Percentiles rank a stretch among this genome's conserved stretches.
Conservation (phyloP, 2,888 invertebrate genomes). For the Tupiocoris notatus region DNA sequence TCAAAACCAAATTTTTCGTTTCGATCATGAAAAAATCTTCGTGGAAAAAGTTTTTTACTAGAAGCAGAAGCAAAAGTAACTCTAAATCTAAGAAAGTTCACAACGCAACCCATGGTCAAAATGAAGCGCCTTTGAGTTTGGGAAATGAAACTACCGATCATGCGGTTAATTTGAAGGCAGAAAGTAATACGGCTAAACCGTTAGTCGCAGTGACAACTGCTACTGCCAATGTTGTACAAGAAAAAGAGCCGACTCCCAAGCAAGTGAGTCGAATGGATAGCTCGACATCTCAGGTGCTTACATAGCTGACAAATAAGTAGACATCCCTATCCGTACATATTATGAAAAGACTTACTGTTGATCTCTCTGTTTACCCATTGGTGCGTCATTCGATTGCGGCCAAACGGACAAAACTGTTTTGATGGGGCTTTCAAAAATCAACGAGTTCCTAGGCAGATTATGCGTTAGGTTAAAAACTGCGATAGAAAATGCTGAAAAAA, state of each 20-base stretch:
- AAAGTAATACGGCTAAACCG: no score
- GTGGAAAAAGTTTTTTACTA: constrained; percentile 30
- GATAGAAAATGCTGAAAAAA: no score
- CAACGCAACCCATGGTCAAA: not conserved
- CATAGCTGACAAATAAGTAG: no score
- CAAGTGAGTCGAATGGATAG: not conserved
- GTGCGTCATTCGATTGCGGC: no score
- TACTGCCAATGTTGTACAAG: not conserved
- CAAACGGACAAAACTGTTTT: no score
- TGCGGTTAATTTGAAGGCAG: not conserved
- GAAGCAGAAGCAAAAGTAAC: constrained; percentile 9
- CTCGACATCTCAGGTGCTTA: not conserved
- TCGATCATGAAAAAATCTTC: constrained; percentile 11
- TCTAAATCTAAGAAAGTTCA: not conserved
- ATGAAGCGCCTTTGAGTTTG: not conserved
- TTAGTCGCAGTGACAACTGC: not conserved
- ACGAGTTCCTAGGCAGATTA: no score
- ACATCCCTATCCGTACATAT: no score
- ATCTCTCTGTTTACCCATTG: no score
- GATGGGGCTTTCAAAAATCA: no score
- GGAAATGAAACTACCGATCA: not conserved
- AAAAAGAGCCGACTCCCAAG: not conserved
- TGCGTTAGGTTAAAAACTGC: no score
- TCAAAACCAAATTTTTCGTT: not conserved
- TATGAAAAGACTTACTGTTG: no score